Evolutionary conservation across 2,888 invertebrate species (phyloP), one percentile per base, ranked within the genome.

Genomic region (Neoascia interrupta): DNA sequence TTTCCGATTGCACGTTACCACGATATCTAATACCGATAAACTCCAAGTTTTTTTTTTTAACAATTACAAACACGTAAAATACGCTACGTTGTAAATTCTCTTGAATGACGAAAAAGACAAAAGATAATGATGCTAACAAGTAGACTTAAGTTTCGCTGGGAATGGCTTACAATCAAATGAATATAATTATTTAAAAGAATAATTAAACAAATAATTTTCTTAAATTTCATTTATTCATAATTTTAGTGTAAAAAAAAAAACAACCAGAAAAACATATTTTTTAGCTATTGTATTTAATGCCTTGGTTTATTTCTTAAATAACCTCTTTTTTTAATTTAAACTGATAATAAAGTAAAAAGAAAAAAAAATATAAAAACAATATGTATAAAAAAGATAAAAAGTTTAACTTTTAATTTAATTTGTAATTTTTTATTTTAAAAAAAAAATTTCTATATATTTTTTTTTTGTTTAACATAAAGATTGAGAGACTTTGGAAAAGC

Each of bases 71-170:
- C n/a, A n/a, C 18, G 21, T 31, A 54, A 11, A 26, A 37, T 19
- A 60, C 39, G 53, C 39, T 41, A 47, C 61, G 47, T 45, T 64
- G 43, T 64, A 64, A 70, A 70, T 53, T 76, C 63, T 70, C 58
- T 70, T 70, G 63, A 58, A 70, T 39, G 63, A 76, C 49, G 63
- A 70, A 76, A 76, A 76, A 76, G 76, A 76, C 76, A 76, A 76
- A 76, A 76, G 76, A 76, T 70, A 76, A 76, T 72, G 76, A 76
- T 76, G 76, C 76, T 76, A 76, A 76, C 47, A 76, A 47, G 53
- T 76, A 76, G 76, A 53, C 70, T 72, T 76, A 76, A 60, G 64
- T 60, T 64, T 64, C 76, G 76, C 76, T 76, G 76, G 76, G 76
- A 76, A 76, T 19, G 72, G 76, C 76, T 70, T 36, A 76, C 58